Evolutionary conservation across 2,797 vertebrate genomes (phyloP).

Genomic region (Crenichthys baileyi): DNA sequence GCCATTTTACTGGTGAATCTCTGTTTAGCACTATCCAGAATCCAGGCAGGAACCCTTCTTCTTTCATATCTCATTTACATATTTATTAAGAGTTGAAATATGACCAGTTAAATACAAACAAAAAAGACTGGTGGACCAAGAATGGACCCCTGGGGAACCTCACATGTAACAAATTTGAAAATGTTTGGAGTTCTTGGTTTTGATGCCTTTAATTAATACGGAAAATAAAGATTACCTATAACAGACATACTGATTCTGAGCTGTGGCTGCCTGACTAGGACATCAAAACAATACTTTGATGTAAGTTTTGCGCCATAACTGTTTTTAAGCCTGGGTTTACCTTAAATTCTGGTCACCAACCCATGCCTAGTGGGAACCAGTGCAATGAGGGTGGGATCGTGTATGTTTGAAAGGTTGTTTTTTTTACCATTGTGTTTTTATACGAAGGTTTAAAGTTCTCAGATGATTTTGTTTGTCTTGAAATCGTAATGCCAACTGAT

Average conservation of each 20-base stretch:
- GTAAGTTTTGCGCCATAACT: too few species aligned
- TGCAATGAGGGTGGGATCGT: slow-evolving; percentile 23
- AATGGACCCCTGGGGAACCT: not conserved
- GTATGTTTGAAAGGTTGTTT: slow-evolving; percentile 44
- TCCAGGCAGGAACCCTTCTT: not conserved
- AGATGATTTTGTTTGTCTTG: slow-evolving; percentile 44
- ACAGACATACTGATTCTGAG: not conserved
- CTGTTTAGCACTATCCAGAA: not conserved
- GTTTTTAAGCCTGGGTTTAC: not conserved
- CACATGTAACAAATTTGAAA: not conserved
- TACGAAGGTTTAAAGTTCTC: slow-evolving; percentile 40
- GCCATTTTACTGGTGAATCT: too few species aligned
- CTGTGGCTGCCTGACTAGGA: not conserved
- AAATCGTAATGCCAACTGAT: slow-evolving; percentile 80
- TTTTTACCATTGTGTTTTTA: slow-evolving; percentile 28
- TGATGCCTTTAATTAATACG: not conserved
- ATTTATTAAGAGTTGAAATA: not conserved
- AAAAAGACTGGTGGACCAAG: not conserved
- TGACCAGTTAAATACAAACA: not conserved
- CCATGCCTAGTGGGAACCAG: not conserved
- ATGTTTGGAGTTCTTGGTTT: not conserved
- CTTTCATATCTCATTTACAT: not conserved
- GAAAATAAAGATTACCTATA: not conserved
- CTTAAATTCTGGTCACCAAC: not conserved
- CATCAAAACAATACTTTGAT: not conserved